phyloP scores from a whole-genome alignment of 2,888 invertebrate genomes.

The Microdon myrmicae region DNA sequence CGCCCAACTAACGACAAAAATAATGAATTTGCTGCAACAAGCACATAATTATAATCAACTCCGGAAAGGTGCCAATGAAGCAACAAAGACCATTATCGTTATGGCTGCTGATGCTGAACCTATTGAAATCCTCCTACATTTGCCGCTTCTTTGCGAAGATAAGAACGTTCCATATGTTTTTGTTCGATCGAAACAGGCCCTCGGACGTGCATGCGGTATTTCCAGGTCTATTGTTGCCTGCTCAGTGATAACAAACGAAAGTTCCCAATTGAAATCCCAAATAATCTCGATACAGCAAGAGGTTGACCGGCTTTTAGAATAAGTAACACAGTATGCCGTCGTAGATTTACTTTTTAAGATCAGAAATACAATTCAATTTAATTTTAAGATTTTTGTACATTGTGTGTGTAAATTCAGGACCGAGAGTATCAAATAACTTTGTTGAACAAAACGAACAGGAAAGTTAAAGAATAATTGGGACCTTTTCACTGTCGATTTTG shows the following conservation, averaged over 20 bases:
- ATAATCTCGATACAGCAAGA: constrained; percentile 92
- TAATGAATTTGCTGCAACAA: constrained; percentile 95
- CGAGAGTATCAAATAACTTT: no score
- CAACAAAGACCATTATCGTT: constrained; percentile 97
- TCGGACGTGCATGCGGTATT: constrained; percentile 97
- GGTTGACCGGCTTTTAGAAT: constrained; percentile 97
- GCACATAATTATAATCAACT: constrained; percentile 96
- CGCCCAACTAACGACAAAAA: constrained; percentile 89
- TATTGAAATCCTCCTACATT: constrained; percentile 94
- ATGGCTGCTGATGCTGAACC: constrained; percentile 99
- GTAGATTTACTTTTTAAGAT: no score
- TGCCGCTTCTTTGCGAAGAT: constrained; percentile 97
- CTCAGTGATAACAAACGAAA: constrained; percentile 94
- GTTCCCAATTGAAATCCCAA: constrained; percentile 95
- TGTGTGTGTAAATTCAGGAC: no score
- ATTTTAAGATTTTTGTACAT: no score
- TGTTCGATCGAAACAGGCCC: constrained; percentile 93
- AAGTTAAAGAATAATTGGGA: no score
- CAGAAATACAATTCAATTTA: no score
- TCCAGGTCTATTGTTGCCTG: constrained; percentile 96
- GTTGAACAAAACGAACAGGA: no score
- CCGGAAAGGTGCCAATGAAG: constrained; percentile 98
- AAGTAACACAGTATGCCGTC: constrained; percentile 62
- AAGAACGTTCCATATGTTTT: constrained; percentile 99
- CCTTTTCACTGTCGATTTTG: no score